phyloP scores from a whole-genome alignment of 1,140 invertebrate genomes.

The Drosophila seguyi region DNA sequence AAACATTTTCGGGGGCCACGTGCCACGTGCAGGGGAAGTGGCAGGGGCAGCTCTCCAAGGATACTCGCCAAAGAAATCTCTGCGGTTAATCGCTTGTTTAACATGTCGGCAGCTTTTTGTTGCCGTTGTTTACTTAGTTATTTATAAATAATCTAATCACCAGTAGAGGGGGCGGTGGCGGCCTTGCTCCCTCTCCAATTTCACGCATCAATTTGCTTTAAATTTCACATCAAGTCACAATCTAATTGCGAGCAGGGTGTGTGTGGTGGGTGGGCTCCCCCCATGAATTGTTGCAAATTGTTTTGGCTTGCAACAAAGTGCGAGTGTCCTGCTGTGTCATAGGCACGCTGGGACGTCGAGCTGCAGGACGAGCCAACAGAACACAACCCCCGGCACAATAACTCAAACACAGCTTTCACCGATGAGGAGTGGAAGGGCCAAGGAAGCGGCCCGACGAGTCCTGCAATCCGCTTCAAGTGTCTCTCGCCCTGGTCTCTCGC shows the following conservation, averaged over 20 bases:
- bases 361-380: slow-evolving; percentile 29
- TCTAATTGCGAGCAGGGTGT: slow-evolving; percentile 38
- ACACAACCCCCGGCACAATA: slow-evolving; percentile 62
- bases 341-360: slow-evolving; percentile 45
- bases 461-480: slow-evolving; percentile 77
- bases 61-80: slow-evolving; percentile 51
- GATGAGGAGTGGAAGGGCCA: slow-evolving; percentile 25
- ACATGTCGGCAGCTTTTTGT: slow-evolving; percentile 76
- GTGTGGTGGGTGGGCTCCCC: neutral
- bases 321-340: slow-evolving; percentile 66
- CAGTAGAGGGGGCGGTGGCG: neutral
- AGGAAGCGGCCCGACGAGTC: slow-evolving; percentile 19
- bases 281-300: slow-evolving; percentile 69
- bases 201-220: slow-evolving; percentile 60
- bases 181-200: slow-evolving; percentile 29
- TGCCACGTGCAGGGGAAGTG: slow-evolving; percentile 32
- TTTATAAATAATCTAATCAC: slow-evolving; percentile 49
- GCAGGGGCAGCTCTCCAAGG: neutral
- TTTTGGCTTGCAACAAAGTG: slow-evolving; percentile 62
- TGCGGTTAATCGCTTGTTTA: slow-evolving; percentile 82
- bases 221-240: slow-evolving; percentile 50
- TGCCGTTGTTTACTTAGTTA: slow-evolving; percentile 64
- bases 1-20: slow-evolving; percentile 55
- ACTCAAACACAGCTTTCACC: slow-evolving; percentile 72
- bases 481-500: slow-evolving; percentile 52